These are phyloP conservation scores for Dicranocentrus wangi DNA, from an alignment of 2,888 invertebrate genomes.

Conservation along the genomic window DNA sequence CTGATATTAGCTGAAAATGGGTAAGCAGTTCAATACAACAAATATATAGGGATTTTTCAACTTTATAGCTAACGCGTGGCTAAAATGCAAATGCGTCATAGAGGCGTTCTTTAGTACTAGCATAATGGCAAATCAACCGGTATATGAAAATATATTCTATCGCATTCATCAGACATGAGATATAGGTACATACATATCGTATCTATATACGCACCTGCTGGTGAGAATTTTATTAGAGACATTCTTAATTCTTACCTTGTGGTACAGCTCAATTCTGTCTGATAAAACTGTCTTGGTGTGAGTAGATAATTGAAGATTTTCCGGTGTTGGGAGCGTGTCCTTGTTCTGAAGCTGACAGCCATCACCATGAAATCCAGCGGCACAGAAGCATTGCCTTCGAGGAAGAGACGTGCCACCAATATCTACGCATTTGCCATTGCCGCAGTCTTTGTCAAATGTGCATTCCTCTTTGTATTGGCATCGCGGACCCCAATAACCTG, in stretches of 20 bases:
- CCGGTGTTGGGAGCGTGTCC: slow-evolving; percentile 45
- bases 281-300: slow-evolving; percentile 62
- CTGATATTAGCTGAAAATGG: slow-evolving; percentile 32
- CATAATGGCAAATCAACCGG: too few relatives aligned
- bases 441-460: slow-evolving; percentile 63
- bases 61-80: too few relatives aligned
- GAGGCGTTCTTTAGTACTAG: too few relatives aligned
- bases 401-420: slow-evolving; percentile 70
- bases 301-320: slow-evolving; percentile 58
- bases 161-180: too few relatives aligned
- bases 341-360: slow-evolving; percentile 60
- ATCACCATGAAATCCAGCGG: slow-evolving; percentile 64
- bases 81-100: too few relatives aligned
- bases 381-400: slow-evolving; percentile 71
- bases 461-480: slow-evolving; percentile 72
- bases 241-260: slow-evolving; percentile 63
- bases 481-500: slow-evolving; percentile 70
- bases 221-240: too few relatives aligned
- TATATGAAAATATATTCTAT: too few relatives aligned
- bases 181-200: background rate
- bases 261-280: slow-evolving; percentile 63
- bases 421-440: slow-evolving; percentile 75
- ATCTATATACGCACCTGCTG: too few relatives aligned
- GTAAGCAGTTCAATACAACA: background rate
- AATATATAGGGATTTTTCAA: too few relatives aligned